A percentile compares a stretch with the other conserved stretches of the same genome.
These are phyloP conservation scores for Protonemura montana DNA, from an alignment of 2,888 invertebrate genomes.

Conservation along the genomic window DNA sequence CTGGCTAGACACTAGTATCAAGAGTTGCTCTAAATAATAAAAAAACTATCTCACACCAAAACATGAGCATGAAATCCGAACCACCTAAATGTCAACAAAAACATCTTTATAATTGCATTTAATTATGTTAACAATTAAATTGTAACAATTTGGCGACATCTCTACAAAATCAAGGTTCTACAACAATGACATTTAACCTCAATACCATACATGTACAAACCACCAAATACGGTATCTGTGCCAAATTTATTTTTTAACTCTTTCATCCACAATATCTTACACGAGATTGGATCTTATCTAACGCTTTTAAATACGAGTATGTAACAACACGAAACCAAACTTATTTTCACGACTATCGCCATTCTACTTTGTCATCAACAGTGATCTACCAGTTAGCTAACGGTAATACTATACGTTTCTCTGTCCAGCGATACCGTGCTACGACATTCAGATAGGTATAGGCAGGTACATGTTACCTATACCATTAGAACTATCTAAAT, in stretches of 20 bases:
- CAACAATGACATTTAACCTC: too few relatives aligned
- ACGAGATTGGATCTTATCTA: too few relatives aligned
- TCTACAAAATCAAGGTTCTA: too few relatives aligned
- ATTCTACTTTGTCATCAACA: not conserved
- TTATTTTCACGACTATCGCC: not conserved
- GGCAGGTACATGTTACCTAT: not conserved
- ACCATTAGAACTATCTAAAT: not conserved
- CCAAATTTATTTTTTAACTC: too few relatives aligned
- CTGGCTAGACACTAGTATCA: not conserved
- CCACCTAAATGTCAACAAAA: not conserved
- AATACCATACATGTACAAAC: not conserved
- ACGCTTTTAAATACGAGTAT: too few relatives aligned
- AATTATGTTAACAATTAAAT: not conserved
- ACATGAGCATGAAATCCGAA: not conserved
- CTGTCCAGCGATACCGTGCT: not conserved
- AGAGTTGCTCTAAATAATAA: not conserved
- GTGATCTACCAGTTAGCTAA: not conserved
- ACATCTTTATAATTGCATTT: not conserved
- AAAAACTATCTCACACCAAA: not conserved
- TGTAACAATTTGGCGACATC: not conserved
- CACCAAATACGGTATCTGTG: not conserved
- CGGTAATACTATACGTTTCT: not conserved
- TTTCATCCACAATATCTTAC: too few relatives aligned
- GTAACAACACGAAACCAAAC: not conserved
- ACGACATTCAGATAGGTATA: not conserved